Evolutionary conservation across 1,140 invertebrate genomes (phyloP).

Genomic region (Pseudachorutes palmiensis): DNA sequence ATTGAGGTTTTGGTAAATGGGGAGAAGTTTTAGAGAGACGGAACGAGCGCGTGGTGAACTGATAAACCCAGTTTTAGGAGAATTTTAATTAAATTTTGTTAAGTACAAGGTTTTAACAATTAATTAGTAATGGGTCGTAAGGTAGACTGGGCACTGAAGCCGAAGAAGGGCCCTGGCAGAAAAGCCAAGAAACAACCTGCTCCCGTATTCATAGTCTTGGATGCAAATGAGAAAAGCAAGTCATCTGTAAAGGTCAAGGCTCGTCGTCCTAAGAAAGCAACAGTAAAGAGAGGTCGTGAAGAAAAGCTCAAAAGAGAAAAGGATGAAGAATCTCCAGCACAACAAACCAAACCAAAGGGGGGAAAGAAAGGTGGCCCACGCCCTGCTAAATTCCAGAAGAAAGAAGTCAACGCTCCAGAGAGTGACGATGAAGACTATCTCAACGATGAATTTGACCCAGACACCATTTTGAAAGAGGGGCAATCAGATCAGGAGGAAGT

Average conservation of each 20-base stretch:
- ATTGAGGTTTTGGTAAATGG: no score
- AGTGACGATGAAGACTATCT: conserved; percentile 27
- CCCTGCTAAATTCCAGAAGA: no score
- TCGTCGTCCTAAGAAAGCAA: not conserved
- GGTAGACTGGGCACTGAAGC: conserved; percentile 64
- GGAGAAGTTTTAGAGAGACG: no score
- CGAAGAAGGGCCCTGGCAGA: conserved; percentile 69
- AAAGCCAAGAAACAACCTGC: conserved; percentile 76
- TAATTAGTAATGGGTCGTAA: conserved; percentile 86
- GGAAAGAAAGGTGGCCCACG: not conserved
- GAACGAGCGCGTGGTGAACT: no score
- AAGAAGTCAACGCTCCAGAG: not conserved
- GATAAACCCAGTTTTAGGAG: no score
- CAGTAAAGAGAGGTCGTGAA: not conserved
- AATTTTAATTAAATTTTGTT: no score
- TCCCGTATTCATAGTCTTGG: conserved; percentile 54
- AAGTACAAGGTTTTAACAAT: no score
- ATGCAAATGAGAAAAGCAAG: conserved; percentile 42
- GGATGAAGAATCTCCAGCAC: conserved; percentile 14
- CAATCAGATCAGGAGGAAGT: conserved; percentile 30
- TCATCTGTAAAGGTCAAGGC: not conserved
- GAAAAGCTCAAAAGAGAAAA: conserved; percentile 8
- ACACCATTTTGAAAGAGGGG: conserved; percentile 8
- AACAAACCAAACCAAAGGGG: not conserved
- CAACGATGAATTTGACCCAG: conserved; percentile 25